These are phyloP conservation scores for Synergus umbraculus DNA, from an alignment of 2,888 invertebrate species.

Conservation along the genomic window DNA sequence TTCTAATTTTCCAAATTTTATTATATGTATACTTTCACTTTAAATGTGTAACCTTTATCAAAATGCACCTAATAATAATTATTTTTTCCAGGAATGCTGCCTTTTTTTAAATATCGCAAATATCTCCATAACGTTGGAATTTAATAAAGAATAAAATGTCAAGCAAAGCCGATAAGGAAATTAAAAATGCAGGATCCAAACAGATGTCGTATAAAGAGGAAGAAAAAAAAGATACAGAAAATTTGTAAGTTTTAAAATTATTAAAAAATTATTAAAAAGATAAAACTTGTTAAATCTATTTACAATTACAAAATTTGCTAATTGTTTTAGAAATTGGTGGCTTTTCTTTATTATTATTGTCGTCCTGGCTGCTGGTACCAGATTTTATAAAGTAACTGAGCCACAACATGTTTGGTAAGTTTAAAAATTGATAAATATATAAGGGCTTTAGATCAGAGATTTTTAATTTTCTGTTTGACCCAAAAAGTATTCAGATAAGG, in stretches of 20 bases:
- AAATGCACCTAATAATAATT: not conserved
- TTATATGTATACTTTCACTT: not conserved
- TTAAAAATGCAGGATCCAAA: not conserved
- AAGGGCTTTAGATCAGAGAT: too few relatives aligned
- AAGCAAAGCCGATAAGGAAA: not conserved
- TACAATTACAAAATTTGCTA: not conserved
- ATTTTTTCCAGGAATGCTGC: slow-evolving; percentile 5
- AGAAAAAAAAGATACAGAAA: not conserved
- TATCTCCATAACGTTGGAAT: not conserved
- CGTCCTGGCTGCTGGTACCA: slow-evolving; percentile 84
- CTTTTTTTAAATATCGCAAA: not conserved
- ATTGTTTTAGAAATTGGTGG: slow-evolving; percentile 81
- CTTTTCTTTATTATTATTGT: slow-evolving; percentile 82
- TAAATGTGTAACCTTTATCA: not conserved
- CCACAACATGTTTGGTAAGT: slow-evolving; percentile 96
- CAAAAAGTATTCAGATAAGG: too few relatives aligned
- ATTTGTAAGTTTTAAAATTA: not conserved
- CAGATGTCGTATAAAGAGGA: not conserved
- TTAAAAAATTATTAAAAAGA: not conserved
- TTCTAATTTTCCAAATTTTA: not conserved
- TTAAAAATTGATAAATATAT: slow-evolving; percentile 36
- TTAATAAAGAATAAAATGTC: slow-evolving; percentile 4
- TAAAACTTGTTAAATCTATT: too few relatives aligned
- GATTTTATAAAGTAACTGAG: slow-evolving; percentile 93
- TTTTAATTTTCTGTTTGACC: too few relatives aligned